Evolutionary conservation across 2,113 vertebrate genomes (phyloP), one percentile per base, ranked within the genome.

Genomic region (Barbus barbus): DNA sequence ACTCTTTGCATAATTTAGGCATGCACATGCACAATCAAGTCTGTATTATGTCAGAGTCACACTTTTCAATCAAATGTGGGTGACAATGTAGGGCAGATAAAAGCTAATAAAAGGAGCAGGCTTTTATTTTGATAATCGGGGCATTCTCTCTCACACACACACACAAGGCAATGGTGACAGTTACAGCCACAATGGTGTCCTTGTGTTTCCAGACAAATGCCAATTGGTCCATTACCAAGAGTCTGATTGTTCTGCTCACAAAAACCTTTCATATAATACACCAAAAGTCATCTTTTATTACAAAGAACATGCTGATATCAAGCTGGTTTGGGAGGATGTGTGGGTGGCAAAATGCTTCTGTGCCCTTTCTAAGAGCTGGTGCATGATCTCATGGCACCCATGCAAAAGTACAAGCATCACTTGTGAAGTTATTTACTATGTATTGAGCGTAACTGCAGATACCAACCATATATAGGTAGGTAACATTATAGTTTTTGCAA

Each of bases 21-120:
- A 58, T 14, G n/a, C 4, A 33, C 11, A 33, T 76, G 53, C 22
- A 58, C 75, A 38, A 78, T 78, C 31, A 60, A 80, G 5, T 67
- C 41, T 48, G 78, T 2, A 1, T 48, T 80, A 22, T 20, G 16
- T 63, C 60, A 80, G 33, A 44, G 12, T 53, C n/a, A 73, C 63
- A 84, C 28, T 44, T 77, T 41, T 56, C 41, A 18, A 63, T 78
- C 51, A 85, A 79, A 76, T 28, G 28, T 77, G 48, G 20, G 22
- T 28, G 60, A 83, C 44, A 79, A 90, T 89, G 71, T 91, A 85
- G 91, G 90, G 87, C 90, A 89, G 81, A 85, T 18, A 12, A 9
- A 60, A 86, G 85, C 91, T 92, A 92, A 89, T 89, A 87, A 89
- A 89, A 90, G 90, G 6, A 56, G 5, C 33, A 83, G 76, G 85